Conservation (phyloP, 2,797 vertebrate species). For the Muscicapa comitata region DNA sequence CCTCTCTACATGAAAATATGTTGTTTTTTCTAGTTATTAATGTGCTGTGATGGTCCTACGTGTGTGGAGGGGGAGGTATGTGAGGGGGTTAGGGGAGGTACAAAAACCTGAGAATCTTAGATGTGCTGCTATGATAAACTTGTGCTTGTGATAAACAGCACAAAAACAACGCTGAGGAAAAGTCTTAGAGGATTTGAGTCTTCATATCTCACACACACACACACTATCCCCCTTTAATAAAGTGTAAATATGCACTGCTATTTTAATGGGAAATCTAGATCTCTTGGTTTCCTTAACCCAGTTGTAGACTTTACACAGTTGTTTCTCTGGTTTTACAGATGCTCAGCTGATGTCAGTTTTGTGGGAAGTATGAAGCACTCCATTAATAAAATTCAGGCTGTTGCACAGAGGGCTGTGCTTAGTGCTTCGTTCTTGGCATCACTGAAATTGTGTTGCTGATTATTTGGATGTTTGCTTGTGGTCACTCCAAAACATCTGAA, state of each 20-base stretch:
- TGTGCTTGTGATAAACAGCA: neutral
- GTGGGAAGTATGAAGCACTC: neutral
- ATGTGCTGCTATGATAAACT: neutral
- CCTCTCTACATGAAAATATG: conserved; percentile 16
- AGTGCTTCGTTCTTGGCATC: conserved; percentile 1
- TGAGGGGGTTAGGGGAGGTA: neutral
- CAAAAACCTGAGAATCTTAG: neutral
- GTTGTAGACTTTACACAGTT: neutral
- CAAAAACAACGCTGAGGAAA: conserved; percentile 9
- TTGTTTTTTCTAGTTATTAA: neutral
- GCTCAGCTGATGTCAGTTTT: neutral
- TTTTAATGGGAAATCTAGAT: neutral
- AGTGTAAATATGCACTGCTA: neutral
- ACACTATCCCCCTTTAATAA: neutral
- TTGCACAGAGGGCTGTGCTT: neutral
- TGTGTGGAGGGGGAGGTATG: neutral
- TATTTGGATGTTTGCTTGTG: conserved; percentile 42
- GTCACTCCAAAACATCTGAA: conserved; percentile 23
- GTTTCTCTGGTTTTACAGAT: neutral
- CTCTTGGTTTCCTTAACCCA: neutral
- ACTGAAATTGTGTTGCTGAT: conserved; percentile 12
- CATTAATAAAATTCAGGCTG: conserved; percentile 17
- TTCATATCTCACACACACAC: neutral
- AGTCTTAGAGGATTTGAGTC: neutral
- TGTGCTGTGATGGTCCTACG: neutral